A percentile compares a stretch with the other conserved stretches of the same genome.
Evolutionary conservation across 2,888 invertebrate genomes (phyloP).

Genomic region (Griposia aprilina): DNA sequence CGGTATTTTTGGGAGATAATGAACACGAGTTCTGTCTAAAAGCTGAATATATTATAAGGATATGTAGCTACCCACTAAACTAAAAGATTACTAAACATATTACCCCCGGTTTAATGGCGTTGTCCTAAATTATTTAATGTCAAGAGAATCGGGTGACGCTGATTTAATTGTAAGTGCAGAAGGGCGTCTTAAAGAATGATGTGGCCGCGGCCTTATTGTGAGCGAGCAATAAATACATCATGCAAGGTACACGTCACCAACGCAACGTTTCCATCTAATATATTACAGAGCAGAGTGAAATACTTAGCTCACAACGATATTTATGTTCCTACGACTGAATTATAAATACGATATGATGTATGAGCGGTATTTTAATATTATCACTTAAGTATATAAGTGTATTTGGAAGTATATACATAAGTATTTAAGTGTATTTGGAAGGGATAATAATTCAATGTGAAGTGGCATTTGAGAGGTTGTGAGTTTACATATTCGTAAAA

Average conservation of each 20-base stretch:
- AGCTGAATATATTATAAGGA: conserved; percentile 11
- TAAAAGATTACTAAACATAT: conserved; percentile 83
- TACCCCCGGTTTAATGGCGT: conserved; percentile 80
- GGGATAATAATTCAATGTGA: conserved; percentile 26
- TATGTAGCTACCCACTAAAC: conserved; percentile 18
- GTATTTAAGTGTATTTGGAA: conserved; percentile 30
- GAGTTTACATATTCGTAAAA: not conserved
- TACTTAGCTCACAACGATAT: conserved; percentile 79
- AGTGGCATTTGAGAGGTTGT: conserved; percentile 8
- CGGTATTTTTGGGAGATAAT: conserved; percentile 41
- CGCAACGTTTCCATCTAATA: conserved; percentile 78
- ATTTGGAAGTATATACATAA: conserved; percentile 29
- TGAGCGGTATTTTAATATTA: conserved; percentile 48
- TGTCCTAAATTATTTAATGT: conserved; percentile 84
- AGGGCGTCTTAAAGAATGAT: conserved; percentile 81
- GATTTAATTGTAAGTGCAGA: conserved; percentile 86
- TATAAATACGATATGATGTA: conserved; percentile 68
- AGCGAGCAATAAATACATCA: conserved; percentile 83
- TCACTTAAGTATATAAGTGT: conserved; percentile 28
- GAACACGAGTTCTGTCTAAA: conserved; percentile 8
- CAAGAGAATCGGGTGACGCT: conserved; percentile 82
- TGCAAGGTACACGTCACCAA: conserved; percentile 74
- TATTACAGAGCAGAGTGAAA: conserved; percentile 79
- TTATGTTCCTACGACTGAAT: conserved; percentile 74
- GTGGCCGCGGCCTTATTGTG: conserved; percentile 71